Conservation (phyloP, 37 sponge, comb jelly and placozoan species). For the Bolinopsis microptera region DNA sequence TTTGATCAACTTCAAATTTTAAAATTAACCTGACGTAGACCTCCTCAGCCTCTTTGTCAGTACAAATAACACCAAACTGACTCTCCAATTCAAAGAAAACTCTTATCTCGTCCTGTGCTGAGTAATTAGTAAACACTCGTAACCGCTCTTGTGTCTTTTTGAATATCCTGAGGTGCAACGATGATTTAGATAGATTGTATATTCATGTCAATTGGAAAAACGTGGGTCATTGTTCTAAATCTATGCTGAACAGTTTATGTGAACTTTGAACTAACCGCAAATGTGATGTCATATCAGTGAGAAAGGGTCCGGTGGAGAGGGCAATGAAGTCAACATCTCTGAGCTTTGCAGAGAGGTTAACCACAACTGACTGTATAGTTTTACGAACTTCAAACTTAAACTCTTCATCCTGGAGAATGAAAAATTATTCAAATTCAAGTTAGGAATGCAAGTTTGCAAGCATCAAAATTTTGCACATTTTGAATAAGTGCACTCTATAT, state of each 20-base stretch:
- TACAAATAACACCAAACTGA: slow-evolving; percentile 46
- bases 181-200: not conserved
- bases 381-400: slow-evolving; percentile 50
- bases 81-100: slow-evolving; percentile 60
- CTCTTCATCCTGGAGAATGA: slow-evolving; percentile 57
- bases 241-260: not conserved
- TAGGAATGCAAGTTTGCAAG: too few relatives aligned
- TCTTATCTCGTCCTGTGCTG: slow-evolving; percentile 48
- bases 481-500: too few relatives aligned
- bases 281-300: slow-evolving; percentile 65
- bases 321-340: slow-evolving; percentile 62
- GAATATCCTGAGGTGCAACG: not conserved
- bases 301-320: slow-evolving; percentile 36
- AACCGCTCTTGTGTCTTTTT: slow-evolving; percentile 60
- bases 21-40: slow-evolving; percentile 43
- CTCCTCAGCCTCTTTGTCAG: slow-evolving; percentile 59
- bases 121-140: slow-evolving; percentile 41
- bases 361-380: slow-evolving; percentile 52
- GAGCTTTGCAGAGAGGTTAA: slow-evolving; percentile 29
- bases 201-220: not conserved
- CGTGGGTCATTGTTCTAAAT: not conserved
- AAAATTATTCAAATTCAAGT: too few relatives aligned
- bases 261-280: not conserved
- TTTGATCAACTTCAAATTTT: too few relatives aligned
- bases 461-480: too few relatives aligned